Evolutionary conservation across 2,113 vertebrate genomes (phyloP).

Genomic region (Xenus cinereus): DNA sequence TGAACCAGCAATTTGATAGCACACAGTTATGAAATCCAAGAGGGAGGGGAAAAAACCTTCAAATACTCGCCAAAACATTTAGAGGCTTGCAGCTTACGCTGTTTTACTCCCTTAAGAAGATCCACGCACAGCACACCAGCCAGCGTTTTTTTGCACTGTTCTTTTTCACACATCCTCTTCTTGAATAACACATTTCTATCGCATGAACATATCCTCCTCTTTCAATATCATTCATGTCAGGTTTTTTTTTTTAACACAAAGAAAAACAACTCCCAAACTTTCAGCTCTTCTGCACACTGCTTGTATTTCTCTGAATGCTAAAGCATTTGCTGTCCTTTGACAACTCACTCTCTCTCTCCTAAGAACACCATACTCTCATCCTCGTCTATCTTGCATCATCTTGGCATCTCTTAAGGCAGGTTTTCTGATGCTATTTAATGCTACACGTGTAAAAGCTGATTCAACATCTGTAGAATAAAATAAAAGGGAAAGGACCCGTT

Average conservation of each 20-base stretch:
- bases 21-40: not conserved
- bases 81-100: not conserved
- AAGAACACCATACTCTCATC: not conserved
- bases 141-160: not conserved
- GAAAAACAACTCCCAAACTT: constrained; percentile 20
- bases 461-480: not conserved
- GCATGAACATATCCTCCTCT: constrained; percentile 17
- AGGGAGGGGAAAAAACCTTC: not conserved
- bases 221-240: not conserved
- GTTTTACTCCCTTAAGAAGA: not conserved
- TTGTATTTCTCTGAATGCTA: not conserved
- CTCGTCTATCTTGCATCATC: not conserved
- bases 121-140: not conserved
- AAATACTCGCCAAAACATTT: not conserved
- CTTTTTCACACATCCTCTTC: constrained; percentile 50
- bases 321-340: not conserved
- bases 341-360: not conserved
- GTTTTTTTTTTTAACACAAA: constrained; percentile 34
- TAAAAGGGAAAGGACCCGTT: not conserved
- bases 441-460: not conserved
- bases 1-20: not conserved
- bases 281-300: not conserved
- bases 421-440: not conserved
- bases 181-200: constrained; percentile 9
- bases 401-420: not conserved